These are phyloP conservation scores for Diplosoma virens DNA, from an alignment of 23 tunicate species.

Conservation along the genomic window DNA sequence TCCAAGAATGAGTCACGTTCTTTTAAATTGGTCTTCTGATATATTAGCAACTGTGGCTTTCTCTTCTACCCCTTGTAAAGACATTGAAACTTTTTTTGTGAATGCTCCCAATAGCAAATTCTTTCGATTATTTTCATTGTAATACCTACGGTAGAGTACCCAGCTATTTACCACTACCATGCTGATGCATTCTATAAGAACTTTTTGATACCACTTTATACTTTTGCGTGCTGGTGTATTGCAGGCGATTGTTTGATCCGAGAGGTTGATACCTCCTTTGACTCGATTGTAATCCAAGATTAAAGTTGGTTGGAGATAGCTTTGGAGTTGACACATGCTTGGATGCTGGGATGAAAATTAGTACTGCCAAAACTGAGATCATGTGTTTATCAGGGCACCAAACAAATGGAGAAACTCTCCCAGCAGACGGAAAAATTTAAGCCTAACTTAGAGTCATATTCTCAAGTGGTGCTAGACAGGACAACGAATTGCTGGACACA, in stretches of 20 bases:
- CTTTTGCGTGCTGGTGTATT: constrained; percentile 21
- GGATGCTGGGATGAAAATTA: too few species aligned
- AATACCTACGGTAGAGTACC: constrained; percentile 5
- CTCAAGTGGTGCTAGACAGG: too few species aligned
- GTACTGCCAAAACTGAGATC: too few species aligned
- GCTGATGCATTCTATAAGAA: constrained; percentile 16
- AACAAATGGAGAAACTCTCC: too few species aligned
- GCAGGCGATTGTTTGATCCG: constrained; percentile 23
- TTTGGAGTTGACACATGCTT: too few species aligned
- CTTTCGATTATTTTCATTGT: constrained; percentile 15
- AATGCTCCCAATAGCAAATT: constrained; percentile 2
- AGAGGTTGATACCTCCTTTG: constrained; percentile 7
- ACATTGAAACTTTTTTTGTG: constrained; percentile 2
- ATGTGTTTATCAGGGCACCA: too few species aligned
- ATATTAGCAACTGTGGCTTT: constrained; percentile 9
- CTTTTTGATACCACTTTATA: constrained; percentile 9
- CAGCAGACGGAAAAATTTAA: too few species aligned
- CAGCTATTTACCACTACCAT: constrained; percentile 25
- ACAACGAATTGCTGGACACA: too few species aligned
- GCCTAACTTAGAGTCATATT: too few species aligned
- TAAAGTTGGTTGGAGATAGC: constrained; percentile 24
- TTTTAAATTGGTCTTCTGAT: constrained; percentile 16
- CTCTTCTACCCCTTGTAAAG: background rate
- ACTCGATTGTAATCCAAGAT: constrained; percentile 21
- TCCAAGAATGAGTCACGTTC: too few species aligned